phyloP scores from a whole-genome alignment of 2,888 invertebrate species.

The Mallateleia sp. region DNA sequence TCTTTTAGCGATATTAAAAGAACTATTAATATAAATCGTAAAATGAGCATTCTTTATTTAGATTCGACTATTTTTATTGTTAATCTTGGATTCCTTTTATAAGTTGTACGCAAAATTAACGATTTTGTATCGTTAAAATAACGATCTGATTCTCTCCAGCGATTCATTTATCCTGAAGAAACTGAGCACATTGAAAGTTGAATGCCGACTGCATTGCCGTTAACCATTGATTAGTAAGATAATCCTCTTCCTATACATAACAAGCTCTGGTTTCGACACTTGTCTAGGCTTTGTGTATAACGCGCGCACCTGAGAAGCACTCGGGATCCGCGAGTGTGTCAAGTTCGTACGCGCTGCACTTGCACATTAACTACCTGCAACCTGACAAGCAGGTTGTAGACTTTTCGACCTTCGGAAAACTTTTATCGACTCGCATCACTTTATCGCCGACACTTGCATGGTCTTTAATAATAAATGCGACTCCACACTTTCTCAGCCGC shows the following conservation, averaged over 20 bases:
- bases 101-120: too few species aligned
- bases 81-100: too few species aligned
- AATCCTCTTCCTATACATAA: background rate
- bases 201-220: too few species aligned
- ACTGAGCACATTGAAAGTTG: too few species aligned
- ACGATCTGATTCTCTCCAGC: too few species aligned
- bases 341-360: slow-evolving; percentile 31
- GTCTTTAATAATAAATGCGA: slow-evolving; percentile 28
- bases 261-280: slow-evolving; percentile 52
- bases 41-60: too few species aligned
- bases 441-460: slow-evolving; percentile 8
- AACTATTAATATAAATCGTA: too few species aligned
- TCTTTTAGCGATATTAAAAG: too few species aligned
- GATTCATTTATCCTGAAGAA: too few species aligned
- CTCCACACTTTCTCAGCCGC: slow-evolving; percentile 28
- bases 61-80: too few species aligned
- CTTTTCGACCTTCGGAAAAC: slow-evolving; percentile 51
- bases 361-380: slow-evolving; percentile 4
- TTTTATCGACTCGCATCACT: slow-evolving; percentile 43
- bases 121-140: too few species aligned
- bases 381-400: slow-evolving; percentile 31
- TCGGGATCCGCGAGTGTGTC: slow-evolving; percentile 32
- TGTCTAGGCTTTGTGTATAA: slow-evolving; percentile 42
- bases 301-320: slow-evolving; percentile 16
- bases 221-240: background rate